Base-by-base conservation (phyloP, 2,113 vertebrate genomes). In the Phalacrocorax aristotelis region DNA sequence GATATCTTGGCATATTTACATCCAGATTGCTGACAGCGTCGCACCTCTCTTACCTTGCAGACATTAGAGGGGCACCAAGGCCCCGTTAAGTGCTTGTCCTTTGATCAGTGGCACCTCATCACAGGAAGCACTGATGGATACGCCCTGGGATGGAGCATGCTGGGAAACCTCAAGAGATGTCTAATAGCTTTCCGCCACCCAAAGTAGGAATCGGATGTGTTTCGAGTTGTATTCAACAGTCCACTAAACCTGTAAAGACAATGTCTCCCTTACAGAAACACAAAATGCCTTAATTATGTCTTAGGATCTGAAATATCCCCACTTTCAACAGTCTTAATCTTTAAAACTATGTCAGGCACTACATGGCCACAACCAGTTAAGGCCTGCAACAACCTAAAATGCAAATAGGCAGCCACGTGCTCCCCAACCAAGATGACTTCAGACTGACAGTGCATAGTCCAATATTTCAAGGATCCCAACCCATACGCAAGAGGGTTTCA, bases 131-230 rank as follows among this genome's bases (percentile, higher is more conserved):
- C 27, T 0, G 98, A 98, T 12, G 98, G 98, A 44, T 98, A 97
- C 7, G 98, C 98, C 90, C 98, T 98, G 96, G 99, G 98, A 77
- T 99, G 99, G 99, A 99, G 99, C 97, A 97, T 98, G 97, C 38
- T 97, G 97, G 95, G 97, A 30, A 98, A 97, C 6, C 95, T 98
- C 0, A 98, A 98, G 88, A 94, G 97, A 58, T 98, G 98, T 34
- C 98, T 99, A 3, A 98, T 95, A 84, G 98, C 98, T 42, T 99
- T 98, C 97, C 97, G 75, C 64, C 99, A 99, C 88, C 99, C 98
- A 15, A 98, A 96, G 99, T 99, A 98, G 96, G 99, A 97, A 27
- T 20, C 19, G 0, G 23, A 60, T 32, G 32, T 10, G 34, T 42
- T 83, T 55, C 42, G 25, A 57, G 7, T 19, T 76, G 34, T 32